Conservation (phyloP, 1,140 invertebrate genomes). For the Papilio polytes region DNA sequence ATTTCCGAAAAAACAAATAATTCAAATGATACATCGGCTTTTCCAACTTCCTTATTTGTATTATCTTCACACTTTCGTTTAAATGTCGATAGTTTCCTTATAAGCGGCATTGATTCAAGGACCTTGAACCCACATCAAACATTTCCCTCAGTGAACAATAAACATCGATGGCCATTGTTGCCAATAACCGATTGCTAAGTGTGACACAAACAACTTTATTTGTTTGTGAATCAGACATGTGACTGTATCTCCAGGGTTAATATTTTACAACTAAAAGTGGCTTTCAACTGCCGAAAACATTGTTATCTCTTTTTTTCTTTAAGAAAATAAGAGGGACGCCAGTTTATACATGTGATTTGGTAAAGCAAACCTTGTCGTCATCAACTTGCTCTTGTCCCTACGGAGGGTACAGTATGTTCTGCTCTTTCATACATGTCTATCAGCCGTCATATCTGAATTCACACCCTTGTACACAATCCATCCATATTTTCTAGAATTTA, state of each 20-base stretch:
- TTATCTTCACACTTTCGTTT: not conserved
- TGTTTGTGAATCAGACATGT: conserved; percentile 30
- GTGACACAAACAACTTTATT: conserved; percentile 28
- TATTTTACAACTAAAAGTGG: not conserved
- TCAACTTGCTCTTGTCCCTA: no score
- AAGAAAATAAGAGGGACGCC: not conserved
- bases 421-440: no score
- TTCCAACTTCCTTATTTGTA: not conserved
- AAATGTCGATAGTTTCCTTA: not conserved
- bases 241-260: conserved; percentile 10
- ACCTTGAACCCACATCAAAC: conserved; percentile 28
- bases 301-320: not conserved
- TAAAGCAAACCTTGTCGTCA: no score
- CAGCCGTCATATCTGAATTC: no score
- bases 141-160: conserved; percentile 34
- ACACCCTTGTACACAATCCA: no score
- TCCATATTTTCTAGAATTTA: no score
- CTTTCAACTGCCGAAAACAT: not conserved
- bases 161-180: not conserved
- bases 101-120: not conserved
- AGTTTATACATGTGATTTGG: not conserved
- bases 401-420: no score
- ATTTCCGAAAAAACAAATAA: conserved; percentile 20
- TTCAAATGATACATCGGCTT: not conserved
- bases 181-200: conserved; percentile 35